Percentiles rank a stretch among this genome's conserved stretches.
Evolutionary conservation across 2,797 vertebrate genomes (phyloP).

Genomic region (Denticeps clupeoides): DNA sequence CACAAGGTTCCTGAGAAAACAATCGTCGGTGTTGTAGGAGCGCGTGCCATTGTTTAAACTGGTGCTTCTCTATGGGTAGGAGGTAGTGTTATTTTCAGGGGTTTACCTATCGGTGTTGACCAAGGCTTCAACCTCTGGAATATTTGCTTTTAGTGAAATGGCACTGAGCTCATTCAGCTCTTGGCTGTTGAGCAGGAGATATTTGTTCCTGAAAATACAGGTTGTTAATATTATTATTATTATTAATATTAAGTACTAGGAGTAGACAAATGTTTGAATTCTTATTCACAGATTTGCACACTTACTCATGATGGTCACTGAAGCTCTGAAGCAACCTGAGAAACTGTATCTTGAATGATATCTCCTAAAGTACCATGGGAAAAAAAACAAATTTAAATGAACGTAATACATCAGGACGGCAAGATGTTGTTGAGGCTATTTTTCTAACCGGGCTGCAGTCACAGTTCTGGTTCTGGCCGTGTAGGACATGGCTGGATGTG

Average conservation of each 20-base stretch:
- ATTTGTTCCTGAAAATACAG: constrained; percentile 84
- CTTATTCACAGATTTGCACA: no score
- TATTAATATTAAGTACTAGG: neutral
- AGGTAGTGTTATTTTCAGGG: no score
- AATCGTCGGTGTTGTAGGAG: no score
- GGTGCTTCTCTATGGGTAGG: no score
- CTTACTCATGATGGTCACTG: constrained; percentile 98
- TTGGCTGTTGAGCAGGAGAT: constrained; percentile 88
- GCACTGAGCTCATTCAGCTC: constrained; percentile 93
- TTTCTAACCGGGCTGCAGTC: constrained; percentile 96
- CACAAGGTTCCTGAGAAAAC: constrained; percentile 69
- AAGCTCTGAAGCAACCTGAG: constrained; percentile 94
- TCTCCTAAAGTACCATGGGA: no score
- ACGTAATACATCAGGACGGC: no score
- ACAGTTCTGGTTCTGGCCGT: constrained; percentile 94
- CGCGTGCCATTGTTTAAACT: no score
- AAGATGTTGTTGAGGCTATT: no score
- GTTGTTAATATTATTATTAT: no score
- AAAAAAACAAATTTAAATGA: no score
- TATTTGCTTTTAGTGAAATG: constrained; percentile 94
- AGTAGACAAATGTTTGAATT: neutral
- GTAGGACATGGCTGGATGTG: constrained; percentile 82
- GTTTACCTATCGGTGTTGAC: constrained; percentile 87
- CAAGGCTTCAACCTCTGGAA: constrained; percentile 94
- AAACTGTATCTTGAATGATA: constrained; percentile 97